Evolutionary conservation across 2,888 invertebrate species (phyloP).

Genomic region (Pyrrhosoma nymphula): DNA sequence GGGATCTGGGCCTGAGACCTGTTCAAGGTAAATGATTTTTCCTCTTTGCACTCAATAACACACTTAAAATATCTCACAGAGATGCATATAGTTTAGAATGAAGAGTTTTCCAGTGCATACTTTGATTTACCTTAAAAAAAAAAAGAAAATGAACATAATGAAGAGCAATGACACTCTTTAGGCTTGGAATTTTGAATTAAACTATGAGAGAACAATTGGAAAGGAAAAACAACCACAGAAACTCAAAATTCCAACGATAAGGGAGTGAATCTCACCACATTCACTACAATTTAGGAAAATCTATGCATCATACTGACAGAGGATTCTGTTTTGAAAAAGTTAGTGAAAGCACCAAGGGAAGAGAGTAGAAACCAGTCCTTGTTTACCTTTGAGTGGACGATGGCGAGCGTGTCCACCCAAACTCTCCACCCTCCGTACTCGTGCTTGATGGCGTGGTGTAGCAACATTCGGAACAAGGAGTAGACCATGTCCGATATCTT

Average conservation of each 20-base stretch:
- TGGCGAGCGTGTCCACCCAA: constrained; percentile 99
- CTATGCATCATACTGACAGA: background rate
- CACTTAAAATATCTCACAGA: no score
- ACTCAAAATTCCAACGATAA: background rate
- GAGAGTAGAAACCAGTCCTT: background rate
- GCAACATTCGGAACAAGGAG: constrained; percentile 96
- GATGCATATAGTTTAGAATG: no score
- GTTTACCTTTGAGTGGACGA: constrained; percentile 97
- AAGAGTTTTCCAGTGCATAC: no score
- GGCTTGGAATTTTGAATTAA: background rate
- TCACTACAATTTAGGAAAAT: background rate
- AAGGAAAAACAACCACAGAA: background rate
- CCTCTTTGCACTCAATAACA: no score
- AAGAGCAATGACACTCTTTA: no score
- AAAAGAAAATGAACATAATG: no score
- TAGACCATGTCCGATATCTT: constrained; percentile 99
- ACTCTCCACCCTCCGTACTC: constrained; percentile 99
- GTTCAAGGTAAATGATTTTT: no score
- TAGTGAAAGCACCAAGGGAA: background rate
- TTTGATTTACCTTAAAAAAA: no score
- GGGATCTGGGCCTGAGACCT: no score
- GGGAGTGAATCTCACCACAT: background rate
- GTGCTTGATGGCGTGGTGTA: constrained; percentile 99
- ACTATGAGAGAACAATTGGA: background rate
- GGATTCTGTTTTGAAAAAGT: background rate